Evolutionary conservation across 2,888 invertebrate genomes (phyloP), one percentile per base, ranked within the genome.

Genomic region (Cordilura impudica): DNA sequence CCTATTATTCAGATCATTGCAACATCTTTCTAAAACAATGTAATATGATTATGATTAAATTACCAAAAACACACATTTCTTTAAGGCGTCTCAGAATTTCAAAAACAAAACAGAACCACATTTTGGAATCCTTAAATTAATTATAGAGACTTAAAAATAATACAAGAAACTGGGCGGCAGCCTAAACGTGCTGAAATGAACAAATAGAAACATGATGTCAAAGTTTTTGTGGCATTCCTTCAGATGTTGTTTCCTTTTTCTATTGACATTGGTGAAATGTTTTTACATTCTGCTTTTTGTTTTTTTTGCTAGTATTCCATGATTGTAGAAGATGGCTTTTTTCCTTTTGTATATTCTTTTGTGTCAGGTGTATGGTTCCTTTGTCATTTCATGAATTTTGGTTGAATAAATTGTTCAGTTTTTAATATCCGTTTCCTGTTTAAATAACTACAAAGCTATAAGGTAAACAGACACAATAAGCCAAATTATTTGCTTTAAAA

Each of bases 21-120:
- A 43, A 23, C 3, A 47, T 10, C 16, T 26, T 47, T 29, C 31
- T 5, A 31, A 47, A 47, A 63, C 47, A 63, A 63, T 47, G 47
- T 31, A 63, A 63, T 63, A 63, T 47, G 47, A 63, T 47, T 63
- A 63, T 63, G 61, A 63, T 63, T 63, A 63, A 49, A 63, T 63
- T 63, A 63, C 47, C 18, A 7, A n/a, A 51, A 45, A 23, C 19
- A n/a, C n/a, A n/a, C n/a, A n/a, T n/a, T n/a, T n/a, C n/a, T n/a
- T n/a, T n/a, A n/a, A n/a, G n/a, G n/a, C n/a, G n/a, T n/a, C n/a
- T n/a, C n/a, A n/a, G n/a, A n/a, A n/a, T n/a, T n/a, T n/a, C n/a
- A n/a, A n/a, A n/a, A n/a, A n/a, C n/a, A n/a, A n/a, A n/a, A n/a
- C n/a, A n/a, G n/a, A n/a, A n/a, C n/a, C n/a, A n/a, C n/a, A n/a